phyloP scores from a whole-genome alignment of 2,113 vertebrate species.

The Pterocles gutturalis region DNA sequence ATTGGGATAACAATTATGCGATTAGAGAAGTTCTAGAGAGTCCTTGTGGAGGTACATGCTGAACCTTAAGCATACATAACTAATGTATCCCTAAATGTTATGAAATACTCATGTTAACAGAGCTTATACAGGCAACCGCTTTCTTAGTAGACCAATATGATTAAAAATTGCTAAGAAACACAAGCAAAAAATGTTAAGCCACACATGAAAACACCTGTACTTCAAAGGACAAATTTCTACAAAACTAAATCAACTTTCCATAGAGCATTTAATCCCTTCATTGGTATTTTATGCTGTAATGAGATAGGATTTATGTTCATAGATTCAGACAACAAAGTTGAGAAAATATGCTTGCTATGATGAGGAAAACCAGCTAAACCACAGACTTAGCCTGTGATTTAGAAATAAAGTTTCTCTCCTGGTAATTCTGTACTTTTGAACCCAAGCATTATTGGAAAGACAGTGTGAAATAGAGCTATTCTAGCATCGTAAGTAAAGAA shows the following conservation, averaged over 20 bases:
- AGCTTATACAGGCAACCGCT: neutral
- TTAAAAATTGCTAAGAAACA: neutral
- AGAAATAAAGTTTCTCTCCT: neutral
- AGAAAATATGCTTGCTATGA: neutral
- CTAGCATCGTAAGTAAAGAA: neutral
- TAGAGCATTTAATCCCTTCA: neutral
- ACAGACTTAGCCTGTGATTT: neutral
- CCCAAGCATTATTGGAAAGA: neutral
- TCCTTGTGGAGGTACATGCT: neutral
- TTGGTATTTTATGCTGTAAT: neutral
- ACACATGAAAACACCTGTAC: neutral
- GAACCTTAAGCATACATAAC: neutral
- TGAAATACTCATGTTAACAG: neutral
- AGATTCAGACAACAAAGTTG: neutral
- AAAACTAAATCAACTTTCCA: neutral
- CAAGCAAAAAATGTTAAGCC: neutral
- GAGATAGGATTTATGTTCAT: neutral
- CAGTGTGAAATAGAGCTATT: neutral
- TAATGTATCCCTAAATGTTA: neutral
- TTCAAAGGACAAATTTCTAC: neutral
- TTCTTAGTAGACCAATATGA: neutral
- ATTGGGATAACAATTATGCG: neutral
- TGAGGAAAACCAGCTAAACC: neutral
- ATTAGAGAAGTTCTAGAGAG: neutral
- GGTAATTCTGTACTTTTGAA: neutral